These are phyloP conservation scores for Subacronicta megacephala DNA, from an alignment of 2,888 invertebrate species.

Conservation along the genomic window DNA sequence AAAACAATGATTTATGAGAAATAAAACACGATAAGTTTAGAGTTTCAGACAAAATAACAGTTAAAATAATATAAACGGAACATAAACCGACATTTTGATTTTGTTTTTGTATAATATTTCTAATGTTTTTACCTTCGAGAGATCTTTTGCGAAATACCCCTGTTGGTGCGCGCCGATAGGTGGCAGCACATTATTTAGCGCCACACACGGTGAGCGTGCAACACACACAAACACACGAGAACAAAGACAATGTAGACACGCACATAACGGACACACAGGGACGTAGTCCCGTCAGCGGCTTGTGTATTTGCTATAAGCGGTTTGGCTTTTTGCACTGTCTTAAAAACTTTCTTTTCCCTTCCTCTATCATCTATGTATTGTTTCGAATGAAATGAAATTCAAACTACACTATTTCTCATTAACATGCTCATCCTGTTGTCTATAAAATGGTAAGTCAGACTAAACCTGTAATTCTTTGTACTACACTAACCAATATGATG, in stretches of 20 bases:
- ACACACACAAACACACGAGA: slow-evolving; percentile 90
- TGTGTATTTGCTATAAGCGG: slow-evolving; percentile 88
- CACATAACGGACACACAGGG: slow-evolving; percentile 88
- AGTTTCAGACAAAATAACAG: slow-evolving; percentile 72
- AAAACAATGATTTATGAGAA: slow-evolving; percentile 77
- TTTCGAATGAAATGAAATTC: slow-evolving; percentile 62
- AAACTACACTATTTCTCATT: slow-evolving; percentile 76
- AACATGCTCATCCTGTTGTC: slow-evolving; percentile 85
- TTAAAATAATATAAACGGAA: slow-evolving; percentile 73
- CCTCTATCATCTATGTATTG: slow-evolving; percentile 44
- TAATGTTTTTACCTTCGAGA: slow-evolving; percentile 96
- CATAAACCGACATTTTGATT: slow-evolving; percentile 80
- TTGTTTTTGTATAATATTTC: slow-evolving; percentile 79
- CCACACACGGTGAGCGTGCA: slow-evolving; percentile 90
- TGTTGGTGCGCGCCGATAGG: slow-evolving; percentile 89
- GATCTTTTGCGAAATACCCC: slow-evolving; percentile 99
- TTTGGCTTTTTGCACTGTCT: slow-evolving; percentile 60
- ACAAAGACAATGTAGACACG: slow-evolving; percentile 90
- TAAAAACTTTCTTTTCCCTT: slow-evolving; percentile 52
- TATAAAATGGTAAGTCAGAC: slow-evolving; percentile 77
- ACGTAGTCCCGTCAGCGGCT: slow-evolving; percentile 80
- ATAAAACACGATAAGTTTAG: slow-evolving; percentile 68
- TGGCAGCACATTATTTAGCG: slow-evolving; percentile 87
- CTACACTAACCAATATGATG: slow-evolving; percentile 77
- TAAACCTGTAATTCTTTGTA: slow-evolving; percentile 68